These are phyloP conservation scores for Hippocampus barbouri DNA, from an alignment of 2,113 vertebrate species.

Conservation along the genomic window DNA sequence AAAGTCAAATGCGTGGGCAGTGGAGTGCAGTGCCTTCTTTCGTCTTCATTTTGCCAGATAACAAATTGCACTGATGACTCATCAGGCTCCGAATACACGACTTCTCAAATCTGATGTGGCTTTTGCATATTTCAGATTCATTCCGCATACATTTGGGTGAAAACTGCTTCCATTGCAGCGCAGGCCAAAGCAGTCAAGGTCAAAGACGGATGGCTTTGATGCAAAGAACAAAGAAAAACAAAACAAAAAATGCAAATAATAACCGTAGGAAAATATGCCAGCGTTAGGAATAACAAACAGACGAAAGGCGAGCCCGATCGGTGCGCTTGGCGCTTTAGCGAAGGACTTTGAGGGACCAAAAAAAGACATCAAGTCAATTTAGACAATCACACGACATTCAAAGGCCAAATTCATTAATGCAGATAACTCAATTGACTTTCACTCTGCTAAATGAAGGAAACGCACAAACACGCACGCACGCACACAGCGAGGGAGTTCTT, in stretches of 20 bases:
- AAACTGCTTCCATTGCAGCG: neutral
- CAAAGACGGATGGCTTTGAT: neutral
- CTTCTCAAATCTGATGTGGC: too few species aligned
- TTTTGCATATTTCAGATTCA: too few species aligned
- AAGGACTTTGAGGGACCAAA: slow-evolving; percentile 8
- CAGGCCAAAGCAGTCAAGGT: neutral
- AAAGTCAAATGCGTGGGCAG: too few species aligned
- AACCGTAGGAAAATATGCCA: neutral
- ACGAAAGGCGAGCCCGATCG: slow-evolving; percentile 8
- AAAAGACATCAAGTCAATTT: slow-evolving; percentile 36
- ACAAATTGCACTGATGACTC: neutral
- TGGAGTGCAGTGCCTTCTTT: too few species aligned
- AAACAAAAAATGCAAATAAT: neutral
- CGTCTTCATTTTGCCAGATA: too few species aligned
- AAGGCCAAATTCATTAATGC: slow-evolving; percentile 50
- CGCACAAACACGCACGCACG: neutral
- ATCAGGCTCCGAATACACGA: neutral
- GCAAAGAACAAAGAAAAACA: too few species aligned
- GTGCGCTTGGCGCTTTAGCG: slow-evolving; percentile 26
- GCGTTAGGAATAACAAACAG: neutral
- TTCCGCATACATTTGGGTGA: neutral
- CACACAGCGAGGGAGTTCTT: too few species aligned
- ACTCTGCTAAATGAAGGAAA: slow-evolving; percentile 42
- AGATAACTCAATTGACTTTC: slow-evolving; percentile 32
- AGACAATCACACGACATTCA: slow-evolving; percentile 40